Base-by-base conservation (phyloP, 30 jellyfish, hydroid and myxozoan genomes). In the Rhopilema esculentum region DNA sequence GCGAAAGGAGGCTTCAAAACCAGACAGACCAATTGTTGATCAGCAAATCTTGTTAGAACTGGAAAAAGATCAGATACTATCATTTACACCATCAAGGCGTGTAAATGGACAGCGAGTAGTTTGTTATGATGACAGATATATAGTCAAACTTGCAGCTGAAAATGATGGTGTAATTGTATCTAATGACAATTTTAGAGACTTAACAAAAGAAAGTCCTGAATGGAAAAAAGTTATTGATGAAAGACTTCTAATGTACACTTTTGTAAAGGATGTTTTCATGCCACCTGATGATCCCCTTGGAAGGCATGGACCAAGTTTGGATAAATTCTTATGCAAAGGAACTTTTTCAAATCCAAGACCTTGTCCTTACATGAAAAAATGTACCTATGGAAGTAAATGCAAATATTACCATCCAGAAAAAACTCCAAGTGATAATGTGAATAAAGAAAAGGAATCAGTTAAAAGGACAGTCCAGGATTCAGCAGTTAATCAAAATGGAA, bases 261-360 rank as follows among this genome's bases (percentile, higher is more conserved):
- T 93, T 78, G 98, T 93, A 15, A 93, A 93, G 22, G 96, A 93
- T 50, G 77, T 49, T 18, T 93, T 93, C 70, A 93, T 93, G 98
- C 96, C 97, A 0, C 98, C 98, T 15, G 98, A 93, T 87, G 98
- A 93, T 51, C 98, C 98, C 1, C 87, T 87, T 26, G 98, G 98
- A 25, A 78, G 98, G 57, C 89, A 68, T 64, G 98, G 98, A 12
- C 98, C 98, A 28, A 85, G 82, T 25, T 66, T 93, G 33, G 97
- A 88, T 68, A 90, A 85, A 27, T 93, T 93, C 62, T 82, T 93
- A 78, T 74, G 72, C 23, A 93, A 88, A 77, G 97, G 97, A 16
- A 75, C 93, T n/a, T 82, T 78, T 30, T 22, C 69, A 1, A 80
- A 82, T 19, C 93, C 95, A 23, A 76, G 84, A 31, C 85, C 77